Evolutionary conservation across 2,797 vertebrate genomes (phyloP).

Genomic region (Trachurus trachurus): DNA sequence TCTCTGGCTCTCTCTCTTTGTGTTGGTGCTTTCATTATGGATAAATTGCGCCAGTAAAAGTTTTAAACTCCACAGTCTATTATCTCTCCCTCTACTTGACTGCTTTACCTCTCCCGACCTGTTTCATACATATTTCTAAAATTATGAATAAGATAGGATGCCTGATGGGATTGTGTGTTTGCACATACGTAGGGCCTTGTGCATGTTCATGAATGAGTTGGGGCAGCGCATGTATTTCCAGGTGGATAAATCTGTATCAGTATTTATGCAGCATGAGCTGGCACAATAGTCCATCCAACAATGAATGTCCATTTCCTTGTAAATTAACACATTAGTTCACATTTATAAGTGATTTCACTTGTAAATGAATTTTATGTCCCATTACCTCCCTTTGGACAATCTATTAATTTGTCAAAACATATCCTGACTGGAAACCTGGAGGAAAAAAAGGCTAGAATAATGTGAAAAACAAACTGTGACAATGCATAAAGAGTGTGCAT

Average conservation of each 20-base stretch:
- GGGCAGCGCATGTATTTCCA: neutral
- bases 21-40: conserved; percentile 27
- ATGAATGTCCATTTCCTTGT: neutral
- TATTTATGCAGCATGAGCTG: neutral
- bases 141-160: neutral
- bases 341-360: neutral
- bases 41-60: conserved; percentile 5
- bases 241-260: neutral
- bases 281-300: neutral
- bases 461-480: neutral
- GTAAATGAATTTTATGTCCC: neutral
- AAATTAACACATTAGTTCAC: neutral
- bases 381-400: neutral
- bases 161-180: neutral
- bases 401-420: neutral
- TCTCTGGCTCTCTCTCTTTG: neutral
- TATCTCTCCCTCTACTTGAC: conserved; percentile 3
- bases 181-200: neutral
- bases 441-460: neutral
- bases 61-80: conserved; percentile 18
- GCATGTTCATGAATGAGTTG: neutral
- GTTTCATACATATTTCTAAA: neutral
- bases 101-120: neutral
- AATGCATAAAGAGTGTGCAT: neutral
- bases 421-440: conserved; percentile 3